Percentiles rank a stretch among this genome's conserved stretches.
These are phyloP conservation scores for Fulica atra DNA, from an alignment of 2,113 vertebrate species.

Conservation along the genomic window DNA sequence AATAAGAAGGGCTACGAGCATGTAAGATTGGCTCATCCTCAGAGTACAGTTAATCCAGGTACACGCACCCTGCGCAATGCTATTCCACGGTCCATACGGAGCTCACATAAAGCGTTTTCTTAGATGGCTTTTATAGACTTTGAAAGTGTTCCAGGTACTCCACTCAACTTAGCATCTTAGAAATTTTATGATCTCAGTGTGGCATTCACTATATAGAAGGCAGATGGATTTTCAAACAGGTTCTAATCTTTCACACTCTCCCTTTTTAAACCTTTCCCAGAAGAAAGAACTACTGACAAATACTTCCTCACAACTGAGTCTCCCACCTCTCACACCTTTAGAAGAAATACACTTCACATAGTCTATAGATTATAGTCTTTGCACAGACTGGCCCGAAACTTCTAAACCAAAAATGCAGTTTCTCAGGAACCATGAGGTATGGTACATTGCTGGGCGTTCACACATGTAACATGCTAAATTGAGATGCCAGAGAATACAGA, in stretches of 20 bases:
- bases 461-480: background rate
- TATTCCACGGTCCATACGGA: background rate
- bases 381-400: background rate
- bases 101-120: background rate
- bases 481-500: background rate
- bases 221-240: background rate
- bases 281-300: background rate
- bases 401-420: background rate
- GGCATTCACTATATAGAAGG: background rate
- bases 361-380: background rate
- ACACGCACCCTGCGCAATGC: background rate
- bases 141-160: background rate
- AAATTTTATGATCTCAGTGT: background rate
- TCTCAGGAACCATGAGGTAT: background rate
- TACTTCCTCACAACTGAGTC: background rate
- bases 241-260: background rate
- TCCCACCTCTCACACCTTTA: background rate
- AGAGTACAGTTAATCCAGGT: constrained; percentile 62
- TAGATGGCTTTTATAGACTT: background rate
- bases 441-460: background rate
- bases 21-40: background rate
- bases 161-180: background rate
- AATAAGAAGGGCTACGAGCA: background rate
- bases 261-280: background rate
- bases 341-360: background rate